A percentile compares a stretch with the other conserved stretches of the same genome.
These are phyloP conservation scores for Nomada hirtipes DNA, from an alignment of 2,888 invertebrate genomes.

Conservation along the genomic window DNA sequence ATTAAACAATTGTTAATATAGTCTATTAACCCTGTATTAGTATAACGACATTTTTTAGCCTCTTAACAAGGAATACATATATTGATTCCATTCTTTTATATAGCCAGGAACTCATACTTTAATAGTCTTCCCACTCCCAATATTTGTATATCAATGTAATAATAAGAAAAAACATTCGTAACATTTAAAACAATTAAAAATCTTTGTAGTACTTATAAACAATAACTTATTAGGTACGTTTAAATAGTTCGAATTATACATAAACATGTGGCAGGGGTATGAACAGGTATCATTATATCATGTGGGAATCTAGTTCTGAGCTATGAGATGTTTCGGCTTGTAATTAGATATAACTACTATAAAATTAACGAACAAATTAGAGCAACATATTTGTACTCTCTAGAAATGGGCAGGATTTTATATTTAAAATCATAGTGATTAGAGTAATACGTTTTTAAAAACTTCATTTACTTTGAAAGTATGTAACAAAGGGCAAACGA, in stretches of 20 bases:
- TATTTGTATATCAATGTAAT: slow-evolving; percentile 46
- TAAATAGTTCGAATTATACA: slow-evolving; percentile 43
- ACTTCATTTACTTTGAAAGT: not conserved
- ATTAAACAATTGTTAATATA: slow-evolving; percentile 58
- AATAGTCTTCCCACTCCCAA: slow-evolving; percentile 50
- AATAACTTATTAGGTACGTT: slow-evolving; percentile 50
- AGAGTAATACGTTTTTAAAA: not conserved
- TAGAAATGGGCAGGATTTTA: slow-evolving; percentile 2
- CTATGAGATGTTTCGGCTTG: slow-evolving; percentile 51
- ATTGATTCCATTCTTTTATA: slow-evolving; percentile 42
- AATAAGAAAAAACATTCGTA: slow-evolving; percentile 52
- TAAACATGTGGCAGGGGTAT: slow-evolving; percentile 52
- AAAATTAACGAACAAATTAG: not conserved
- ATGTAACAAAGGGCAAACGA: too few relatives aligned
- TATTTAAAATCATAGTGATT: slow-evolving; percentile 8
- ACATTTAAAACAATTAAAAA: slow-evolving; percentile 56
- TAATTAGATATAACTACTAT: not conserved
- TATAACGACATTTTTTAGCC: slow-evolving; percentile 61
- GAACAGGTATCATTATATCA: slow-evolving; percentile 51
- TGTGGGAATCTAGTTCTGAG: slow-evolving; percentile 35
- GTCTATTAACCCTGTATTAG: slow-evolving; percentile 67
- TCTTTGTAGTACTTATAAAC: slow-evolving; percentile 38
- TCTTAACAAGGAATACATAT: slow-evolving; percentile 64
- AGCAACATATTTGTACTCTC: not conserved
- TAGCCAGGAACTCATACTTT: slow-evolving; percentile 65